A percentile compares a stretch with the other conserved stretches of the same genome.
Conservation (phyloP, 2,888 invertebrate genomes). For the Buathra laborator region DNA sequence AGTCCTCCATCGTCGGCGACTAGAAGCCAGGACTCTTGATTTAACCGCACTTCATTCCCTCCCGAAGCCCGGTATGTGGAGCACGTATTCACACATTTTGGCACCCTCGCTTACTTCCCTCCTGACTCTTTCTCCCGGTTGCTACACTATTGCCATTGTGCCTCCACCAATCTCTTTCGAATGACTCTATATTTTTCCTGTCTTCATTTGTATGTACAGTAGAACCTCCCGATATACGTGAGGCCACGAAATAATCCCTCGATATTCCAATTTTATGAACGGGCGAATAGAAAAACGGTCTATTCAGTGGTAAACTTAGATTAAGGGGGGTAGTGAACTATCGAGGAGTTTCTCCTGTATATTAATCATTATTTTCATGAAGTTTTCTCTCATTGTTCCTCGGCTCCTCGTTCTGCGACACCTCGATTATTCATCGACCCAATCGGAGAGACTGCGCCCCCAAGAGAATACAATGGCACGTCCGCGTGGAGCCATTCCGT, state of each 20-base stretch:
- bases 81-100: slow-evolving; percentile 55
- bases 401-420: not conserved
- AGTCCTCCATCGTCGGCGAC: slow-evolving; percentile 17
- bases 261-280: too few species aligned
- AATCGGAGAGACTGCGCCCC: slow-evolving; percentile 5
- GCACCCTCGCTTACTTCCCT: slow-evolving; percentile 43
- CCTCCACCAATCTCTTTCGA: slow-evolving; percentile 24
- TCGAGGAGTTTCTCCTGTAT: too few species aligned
- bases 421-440: slow-evolving; percentile 23
- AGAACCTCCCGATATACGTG: not conserved
- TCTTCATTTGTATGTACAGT: not conserved
- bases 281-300: too few species aligned
- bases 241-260: not conserved
- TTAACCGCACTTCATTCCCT: slow-evolving; percentile 65
- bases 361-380: not conserved
- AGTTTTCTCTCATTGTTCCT: not conserved
- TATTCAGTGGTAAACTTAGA: too few species aligned
- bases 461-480: not conserved
- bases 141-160: slow-evolving; percentile 2
- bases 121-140: not conserved
- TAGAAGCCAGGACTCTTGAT: slow-evolving; percentile 50
- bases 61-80: slow-evolving; percentile 39
- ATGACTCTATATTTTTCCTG: slow-evolving; percentile 9
- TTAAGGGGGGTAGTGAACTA: too few species aligned
- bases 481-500: not conserved